Evolutionary conservation across 2,113 vertebrate genomes (phyloP), one percentile per base, ranked within the genome.

Genomic region (Myiopsitta monachus): DNA sequence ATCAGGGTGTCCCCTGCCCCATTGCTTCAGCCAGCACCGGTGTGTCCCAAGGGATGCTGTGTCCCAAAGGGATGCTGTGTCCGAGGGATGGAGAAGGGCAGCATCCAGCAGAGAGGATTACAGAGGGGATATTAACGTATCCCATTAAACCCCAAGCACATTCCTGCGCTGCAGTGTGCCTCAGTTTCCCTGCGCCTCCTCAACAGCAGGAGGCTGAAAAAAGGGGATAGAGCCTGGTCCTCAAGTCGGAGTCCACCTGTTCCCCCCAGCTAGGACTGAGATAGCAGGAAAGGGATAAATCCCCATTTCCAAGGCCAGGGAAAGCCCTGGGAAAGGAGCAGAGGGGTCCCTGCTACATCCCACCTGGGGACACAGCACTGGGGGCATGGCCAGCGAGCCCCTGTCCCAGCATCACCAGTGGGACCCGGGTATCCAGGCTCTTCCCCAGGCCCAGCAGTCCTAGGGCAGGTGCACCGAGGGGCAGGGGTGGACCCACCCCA

Each of bases 131-230:
- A 11, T 16, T 66, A 47, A 55, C 10, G 23, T 59, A n/a, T 44
- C 18, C 41, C 73, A n/a, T 28, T 49, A 69, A 57, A 7, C 1
- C 3, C 3, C 27, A 4, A 0, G 0, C 1, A 5, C 44, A 26
- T 17, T 30, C 17, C 43, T n/a, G 7, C 59, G 24, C 43, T 2
- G 3, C 36, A 4, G 17, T 0, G 11, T 81, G 77, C 83, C 93
- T 94, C 76, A 26, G 88, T 89, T 95, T 94, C 80, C 87, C 73
- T 36, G 27, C 1, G 0, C 24, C 14, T 85, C 31, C 36, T 21
- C 18, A 70, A 23, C 47, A 30, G 62, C 16, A 27, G 19, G 63
- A 73, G 36, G 52, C 24, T 55, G 52, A 76, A 67, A 27, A 2
- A 1, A 3, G 14, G 14, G 26, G 52, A 30, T 27, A 46, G n/a